These are phyloP conservation scores for Scartelaos histophorus DNA, from an alignment of 2,113 vertebrate species.

Conservation along the genomic window DNA sequence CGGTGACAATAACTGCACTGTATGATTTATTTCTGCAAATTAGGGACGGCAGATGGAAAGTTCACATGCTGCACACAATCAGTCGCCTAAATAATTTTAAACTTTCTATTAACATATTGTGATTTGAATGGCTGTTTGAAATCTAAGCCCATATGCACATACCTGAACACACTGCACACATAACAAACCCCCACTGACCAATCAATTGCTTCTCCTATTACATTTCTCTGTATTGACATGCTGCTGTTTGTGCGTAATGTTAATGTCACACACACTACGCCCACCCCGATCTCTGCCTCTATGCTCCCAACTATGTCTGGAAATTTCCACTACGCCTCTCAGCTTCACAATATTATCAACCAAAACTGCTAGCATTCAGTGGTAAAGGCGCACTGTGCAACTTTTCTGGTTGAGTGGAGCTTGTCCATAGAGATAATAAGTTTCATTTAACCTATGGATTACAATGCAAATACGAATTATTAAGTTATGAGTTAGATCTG, in stretches of 20 bases:
- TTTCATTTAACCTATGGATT: too few species aligned
- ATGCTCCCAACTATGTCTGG: slow-evolving; percentile 44
- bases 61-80: too few species aligned
- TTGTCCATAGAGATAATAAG: too few species aligned
- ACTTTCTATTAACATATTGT: too few species aligned
- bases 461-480: too few species aligned
- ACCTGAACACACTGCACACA: background rate
- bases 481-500: too few species aligned
- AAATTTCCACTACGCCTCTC: slow-evolving; percentile 56
- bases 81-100: too few species aligned
- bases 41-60: too few species aligned
- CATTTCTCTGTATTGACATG: slow-evolving; percentile 38
- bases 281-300: slow-evolving; percentile 40
- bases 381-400: background rate
- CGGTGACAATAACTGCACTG: too few species aligned
- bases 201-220: slow-evolving; percentile 5
- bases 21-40: too few species aligned
- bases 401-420: too few species aligned
- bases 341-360: background rate
- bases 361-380: background rate
- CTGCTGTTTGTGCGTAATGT: slow-evolving; percentile 39
- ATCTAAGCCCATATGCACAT: background rate
- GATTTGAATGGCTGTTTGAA: too few species aligned
- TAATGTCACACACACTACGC: slow-evolving; percentile 34
- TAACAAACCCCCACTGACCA: slow-evolving; percentile 29